Evolutionary conservation across 1,140 invertebrate genomes (phyloP), one percentile per base, ranked within the genome.

Genomic region (Drosophila oshimai): DNA sequence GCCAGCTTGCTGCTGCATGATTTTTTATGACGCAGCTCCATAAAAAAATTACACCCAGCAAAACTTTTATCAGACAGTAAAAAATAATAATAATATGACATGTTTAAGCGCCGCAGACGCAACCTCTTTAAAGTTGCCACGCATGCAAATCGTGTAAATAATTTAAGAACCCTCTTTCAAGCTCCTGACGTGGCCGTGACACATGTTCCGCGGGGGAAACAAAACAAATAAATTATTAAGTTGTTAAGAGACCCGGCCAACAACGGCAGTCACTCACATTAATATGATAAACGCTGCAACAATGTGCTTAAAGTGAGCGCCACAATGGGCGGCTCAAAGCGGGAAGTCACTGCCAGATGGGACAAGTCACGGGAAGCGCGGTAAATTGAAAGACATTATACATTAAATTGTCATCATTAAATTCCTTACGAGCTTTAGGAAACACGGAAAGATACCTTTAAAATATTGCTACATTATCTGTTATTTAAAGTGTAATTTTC

Each of bases 121-220:
- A 61, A 80, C 71, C 65, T 69, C 57, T 73, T 87, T 65, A 76
- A 75, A 68, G 74, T 61, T 65, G 73, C 81, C 76, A 76, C 68
- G 83, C 72, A 86, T 86, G 81, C 81, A 87, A 86, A 76, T 87
- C 81, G 73, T 81, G 76, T 69, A 61, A 80, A 87, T 86, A 81
- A 87, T 86, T 76, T 57, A 86, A 80, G 68, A 75, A 57, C 44
- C 39, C 37, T 53, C 62, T 18, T 24, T 36, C 20, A 22, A 39
- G 36, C 61, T 26, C 42, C 49, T 68, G 74, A 84, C 55, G 76
- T 57, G 50, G 33, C 42, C 34, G 31, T 76, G 80, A 76, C 80
- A 87, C 75, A 80, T 76, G 75, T 76, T 68, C 50, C 58, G 37
- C 37, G 46, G 54, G 55, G 34, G 47, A 47, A 49, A 47, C 78